phyloP scores from a whole-genome alignment of 1,140 invertebrate species.

The Pseudomyrmex cubaensis region DNA sequence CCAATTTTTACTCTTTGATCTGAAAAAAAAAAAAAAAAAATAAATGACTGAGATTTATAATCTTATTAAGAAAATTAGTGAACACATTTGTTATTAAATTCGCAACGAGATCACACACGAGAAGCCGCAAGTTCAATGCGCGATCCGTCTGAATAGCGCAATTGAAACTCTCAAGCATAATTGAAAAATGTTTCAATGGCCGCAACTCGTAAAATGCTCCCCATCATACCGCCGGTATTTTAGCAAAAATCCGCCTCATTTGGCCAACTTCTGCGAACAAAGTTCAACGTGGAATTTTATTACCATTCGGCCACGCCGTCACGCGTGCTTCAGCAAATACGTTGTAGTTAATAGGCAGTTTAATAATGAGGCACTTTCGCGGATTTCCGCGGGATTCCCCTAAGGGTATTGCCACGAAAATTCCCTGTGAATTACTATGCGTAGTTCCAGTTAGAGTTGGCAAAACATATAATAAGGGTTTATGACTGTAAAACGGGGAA shows the following conservation, averaged over 20 bases:
- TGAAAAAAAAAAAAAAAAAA: background rate
- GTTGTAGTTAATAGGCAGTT: slow-evolving; percentile 47
- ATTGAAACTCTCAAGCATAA: slow-evolving; percentile 45
- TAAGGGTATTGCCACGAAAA: slow-evolving; percentile 47
- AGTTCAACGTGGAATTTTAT: slow-evolving; percentile 56
- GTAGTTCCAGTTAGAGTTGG: slow-evolving; percentile 20
- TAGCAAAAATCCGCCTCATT: slow-evolving; percentile 59
- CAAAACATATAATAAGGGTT: slow-evolving; percentile 26
- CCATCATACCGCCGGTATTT: slow-evolving; percentile 37
- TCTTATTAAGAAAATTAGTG: background rate
- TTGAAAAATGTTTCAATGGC: slow-evolving; percentile 57
- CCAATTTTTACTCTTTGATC: background rate
- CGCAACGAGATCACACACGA: background rate
- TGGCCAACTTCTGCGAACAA: slow-evolving; percentile 48
- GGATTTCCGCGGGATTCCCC: slow-evolving; percentile 48
- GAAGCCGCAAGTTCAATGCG: slow-evolving; percentile 41
- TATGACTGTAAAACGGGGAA: background rate
- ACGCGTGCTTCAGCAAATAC: slow-evolving; percentile 47
- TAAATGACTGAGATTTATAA: background rate
- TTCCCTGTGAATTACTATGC: slow-evolving; percentile 15
- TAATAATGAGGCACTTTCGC: slow-evolving; percentile 19
- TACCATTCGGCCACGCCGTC: slow-evolving; percentile 40
- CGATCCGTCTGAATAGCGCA: slow-evolving; percentile 28
- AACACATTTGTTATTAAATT: slow-evolving; percentile 3
- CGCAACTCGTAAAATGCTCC: slow-evolving; percentile 45